phyloP scores from a whole-genome alignment of 1,140 invertebrate species.

The Drosophila sp. region DNA sequence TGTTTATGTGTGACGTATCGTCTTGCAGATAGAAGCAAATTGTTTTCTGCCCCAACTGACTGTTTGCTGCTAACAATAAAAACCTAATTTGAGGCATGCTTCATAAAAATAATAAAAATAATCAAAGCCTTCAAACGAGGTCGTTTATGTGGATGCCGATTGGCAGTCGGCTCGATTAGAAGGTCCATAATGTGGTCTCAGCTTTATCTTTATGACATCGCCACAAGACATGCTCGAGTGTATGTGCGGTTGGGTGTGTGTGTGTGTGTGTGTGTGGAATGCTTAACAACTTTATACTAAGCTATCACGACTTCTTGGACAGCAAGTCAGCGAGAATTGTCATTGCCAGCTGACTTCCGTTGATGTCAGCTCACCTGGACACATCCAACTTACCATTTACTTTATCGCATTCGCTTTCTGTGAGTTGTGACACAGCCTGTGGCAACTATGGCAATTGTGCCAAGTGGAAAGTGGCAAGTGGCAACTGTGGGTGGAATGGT shows the following conservation, averaged over 20 bases:
- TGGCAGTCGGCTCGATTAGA: constrained; percentile 61
- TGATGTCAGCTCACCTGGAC: constrained; percentile 37
- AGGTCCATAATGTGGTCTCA: constrained; percentile 57
- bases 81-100: constrained; percentile 46
- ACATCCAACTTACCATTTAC: constrained; percentile 38
- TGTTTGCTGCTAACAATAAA: constrained; percentile 52
- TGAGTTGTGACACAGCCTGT: constrained; percentile 32
- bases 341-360: constrained; percentile 30
- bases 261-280: constrained; percentile 16
- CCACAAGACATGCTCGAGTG: constrained; percentile 23
- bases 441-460: constrained; percentile 12
- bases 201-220: constrained; percentile 78
- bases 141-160: constrained; percentile 63
- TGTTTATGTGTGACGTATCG: constrained; percentile 72
- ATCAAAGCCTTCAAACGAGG: constrained; percentile 63
- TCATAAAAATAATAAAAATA: constrained; percentile 63
- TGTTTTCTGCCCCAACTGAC: constrained; percentile 58
- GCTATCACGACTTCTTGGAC: constrained; percentile 46
- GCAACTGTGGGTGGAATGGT: background rate
- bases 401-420: constrained; percentile 37
- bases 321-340: constrained; percentile 11
- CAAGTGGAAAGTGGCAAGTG: background rate
- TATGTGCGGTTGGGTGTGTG: background rate
- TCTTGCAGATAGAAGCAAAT: constrained; percentile 77
- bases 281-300: constrained; percentile 46